These are phyloP conservation scores for Bombycilla garrulus DNA, from an alignment of 2,113 vertebrate species.

Conservation along the genomic window DNA sequence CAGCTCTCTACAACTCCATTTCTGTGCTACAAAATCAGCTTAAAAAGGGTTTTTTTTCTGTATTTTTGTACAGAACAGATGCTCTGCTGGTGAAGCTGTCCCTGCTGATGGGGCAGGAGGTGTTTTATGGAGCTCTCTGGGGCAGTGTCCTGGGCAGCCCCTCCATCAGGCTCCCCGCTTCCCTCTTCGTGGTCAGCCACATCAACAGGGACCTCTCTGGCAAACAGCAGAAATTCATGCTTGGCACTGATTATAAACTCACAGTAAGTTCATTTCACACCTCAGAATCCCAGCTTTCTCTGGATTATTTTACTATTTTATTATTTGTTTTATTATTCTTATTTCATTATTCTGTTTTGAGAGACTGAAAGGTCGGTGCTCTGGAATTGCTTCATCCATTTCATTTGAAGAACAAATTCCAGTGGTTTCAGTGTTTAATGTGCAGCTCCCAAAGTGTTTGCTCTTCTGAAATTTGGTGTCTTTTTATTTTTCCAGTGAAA, in stretches of 20 bases:
- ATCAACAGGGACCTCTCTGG: constrained; percentile 79
- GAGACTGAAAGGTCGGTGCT: background rate
- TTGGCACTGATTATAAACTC: constrained; percentile 83
- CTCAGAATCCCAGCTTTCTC: background rate
- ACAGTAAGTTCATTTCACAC: constrained; percentile 76
- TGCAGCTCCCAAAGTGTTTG: background rate
- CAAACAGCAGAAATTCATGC: constrained; percentile 84
- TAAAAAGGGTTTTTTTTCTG: background rate
- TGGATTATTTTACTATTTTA: too few relatives aligned
- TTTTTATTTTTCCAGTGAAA: background rate
- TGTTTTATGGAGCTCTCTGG: constrained; percentile 90
- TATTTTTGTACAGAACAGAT: constrained; percentile 79
- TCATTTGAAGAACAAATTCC: background rate
- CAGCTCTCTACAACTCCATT: background rate
- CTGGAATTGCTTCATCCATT: background rate
- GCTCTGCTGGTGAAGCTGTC: constrained; percentile 86
- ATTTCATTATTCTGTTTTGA: background rate
- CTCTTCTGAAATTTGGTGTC: background rate
- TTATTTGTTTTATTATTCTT: too few relatives aligned
- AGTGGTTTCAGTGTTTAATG: background rate
- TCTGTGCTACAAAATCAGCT: background rate
- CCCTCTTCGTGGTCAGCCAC: constrained; percentile 89
- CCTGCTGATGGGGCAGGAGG: constrained; percentile 85
- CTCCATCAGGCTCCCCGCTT: constrained; percentile 85
- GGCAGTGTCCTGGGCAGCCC: constrained; percentile 86